These are phyloP conservation scores for Cephalopachus bancanus DNA, from an alignment of 2,797 vertebrate species.

Conservation along the genomic window DNA sequence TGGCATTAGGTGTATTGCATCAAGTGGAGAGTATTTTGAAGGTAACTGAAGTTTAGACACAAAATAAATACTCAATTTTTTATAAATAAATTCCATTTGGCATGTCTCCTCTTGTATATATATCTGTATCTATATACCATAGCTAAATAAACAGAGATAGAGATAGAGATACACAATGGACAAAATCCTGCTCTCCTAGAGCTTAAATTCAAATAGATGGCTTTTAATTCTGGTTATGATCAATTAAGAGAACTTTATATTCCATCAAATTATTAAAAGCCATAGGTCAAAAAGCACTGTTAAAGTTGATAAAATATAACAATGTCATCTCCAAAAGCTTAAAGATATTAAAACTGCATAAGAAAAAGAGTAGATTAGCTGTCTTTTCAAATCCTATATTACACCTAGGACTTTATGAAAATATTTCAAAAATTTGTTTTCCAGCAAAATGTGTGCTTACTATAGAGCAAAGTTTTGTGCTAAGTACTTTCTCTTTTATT, in stretches of 20 bases:
- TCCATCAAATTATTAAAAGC: neutral
- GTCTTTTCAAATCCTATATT: neutral
- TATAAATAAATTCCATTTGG: too few species aligned
- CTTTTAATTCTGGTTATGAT: neutral
- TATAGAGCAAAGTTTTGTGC: neutral
- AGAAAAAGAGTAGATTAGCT: neutral
- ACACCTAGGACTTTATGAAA: neutral
- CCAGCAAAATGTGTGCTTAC: neutral
- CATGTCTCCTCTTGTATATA: too few species aligned
- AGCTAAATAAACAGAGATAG: too few species aligned
- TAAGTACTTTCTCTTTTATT: neutral
- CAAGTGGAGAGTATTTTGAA: too few species aligned
- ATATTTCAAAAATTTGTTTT: neutral
- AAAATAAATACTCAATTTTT: neutral
- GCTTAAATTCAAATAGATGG: neutral
- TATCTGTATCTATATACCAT: too few species aligned
- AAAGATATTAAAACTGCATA: neutral
- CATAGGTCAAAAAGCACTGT: neutral
- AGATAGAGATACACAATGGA: neutral
- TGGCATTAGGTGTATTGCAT: too few species aligned
- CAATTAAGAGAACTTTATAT: neutral
- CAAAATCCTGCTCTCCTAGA: neutral
- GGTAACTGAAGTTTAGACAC: too few species aligned
- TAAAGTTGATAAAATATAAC: neutral
- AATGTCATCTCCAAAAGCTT: neutral